phyloP scores from a whole-genome alignment of 2,797 vertebrate genomes.

The Botia almorhae region DNA sequence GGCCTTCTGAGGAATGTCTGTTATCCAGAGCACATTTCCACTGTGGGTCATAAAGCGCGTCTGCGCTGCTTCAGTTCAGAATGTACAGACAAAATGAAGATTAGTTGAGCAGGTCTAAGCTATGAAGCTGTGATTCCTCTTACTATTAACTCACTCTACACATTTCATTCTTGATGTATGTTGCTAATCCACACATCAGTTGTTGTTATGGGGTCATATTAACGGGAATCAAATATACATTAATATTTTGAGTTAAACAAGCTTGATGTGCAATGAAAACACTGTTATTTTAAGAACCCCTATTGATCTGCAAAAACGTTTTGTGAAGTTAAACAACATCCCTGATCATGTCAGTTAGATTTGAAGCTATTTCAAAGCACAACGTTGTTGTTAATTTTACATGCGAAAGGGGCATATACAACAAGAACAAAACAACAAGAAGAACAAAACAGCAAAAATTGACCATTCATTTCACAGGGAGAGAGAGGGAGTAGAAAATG shows the following conservation, averaged over 20 bases:
- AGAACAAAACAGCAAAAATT: no score
- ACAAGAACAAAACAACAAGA: neutral
- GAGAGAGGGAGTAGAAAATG: no score
- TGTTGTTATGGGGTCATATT: no score
- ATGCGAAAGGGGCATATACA: neutral
- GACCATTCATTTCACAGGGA: no score
- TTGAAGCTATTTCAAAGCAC: no score
- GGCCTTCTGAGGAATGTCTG: constrained; percentile 2
- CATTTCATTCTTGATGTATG: neutral
- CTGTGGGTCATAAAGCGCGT: constrained; percentile 20
- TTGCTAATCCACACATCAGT: neutral
- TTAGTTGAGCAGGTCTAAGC: constrained; percentile 5
- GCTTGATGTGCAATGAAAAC: no score
- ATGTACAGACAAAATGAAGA: neutral
- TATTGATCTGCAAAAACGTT: no score
- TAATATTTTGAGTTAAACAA: no score
- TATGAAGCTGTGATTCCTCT: neutral
- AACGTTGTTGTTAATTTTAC: neutral
- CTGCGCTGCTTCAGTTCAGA: neutral
- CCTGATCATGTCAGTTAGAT: no score
- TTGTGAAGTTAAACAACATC: no score
- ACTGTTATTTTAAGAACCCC: no score
- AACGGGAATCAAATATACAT: no score
- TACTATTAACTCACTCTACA: neutral
- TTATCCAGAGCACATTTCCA: constrained; percentile 27